Conservation (phyloP, 2,797 vertebrate species). For the Gallinago solitaria region DNA sequence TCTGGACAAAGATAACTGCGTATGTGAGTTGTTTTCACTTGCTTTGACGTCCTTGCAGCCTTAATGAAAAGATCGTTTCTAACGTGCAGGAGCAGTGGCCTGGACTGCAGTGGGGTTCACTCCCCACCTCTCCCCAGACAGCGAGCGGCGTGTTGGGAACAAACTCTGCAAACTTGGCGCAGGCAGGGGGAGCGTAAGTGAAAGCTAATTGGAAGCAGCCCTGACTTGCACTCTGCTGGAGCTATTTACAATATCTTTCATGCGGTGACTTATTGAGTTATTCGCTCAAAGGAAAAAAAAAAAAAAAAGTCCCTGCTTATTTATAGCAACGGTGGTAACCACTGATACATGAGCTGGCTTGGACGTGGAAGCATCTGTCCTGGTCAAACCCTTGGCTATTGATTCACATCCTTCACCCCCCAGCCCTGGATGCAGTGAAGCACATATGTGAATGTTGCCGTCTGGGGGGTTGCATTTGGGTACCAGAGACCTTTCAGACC, state of each 20-base stretch:
- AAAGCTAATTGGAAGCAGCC: conserved; percentile 74
- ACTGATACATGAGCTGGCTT: conserved; percentile 42
- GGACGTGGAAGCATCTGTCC: conserved; percentile 17
- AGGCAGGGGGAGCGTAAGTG: conserved; percentile 40
- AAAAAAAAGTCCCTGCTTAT: conserved; percentile 30
- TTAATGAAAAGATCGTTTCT: not conserved
- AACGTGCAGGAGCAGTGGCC: not conserved
- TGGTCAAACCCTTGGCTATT: not conserved
- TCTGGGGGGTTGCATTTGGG: not conserved
- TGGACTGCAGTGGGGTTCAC: not conserved
- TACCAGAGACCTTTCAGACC: not conserved
- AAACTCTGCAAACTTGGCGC: conserved; percentile 64
- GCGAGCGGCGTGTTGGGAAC: not conserved
- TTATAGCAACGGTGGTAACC: conserved; percentile 66
- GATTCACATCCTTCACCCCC: not conserved
- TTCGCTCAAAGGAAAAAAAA: conserved; percentile 34
- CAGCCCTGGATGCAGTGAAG: not conserved
- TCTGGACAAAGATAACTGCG: conserved; percentile 27
- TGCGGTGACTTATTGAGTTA: conserved; percentile 62
- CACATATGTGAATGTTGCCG: not conserved
- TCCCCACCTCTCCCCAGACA: conserved; percentile 23
- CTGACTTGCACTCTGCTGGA: conserved; percentile 62
- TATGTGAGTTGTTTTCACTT: not conserved
- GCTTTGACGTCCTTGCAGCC: not conserved
- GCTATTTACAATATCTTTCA: conserved; percentile 70